Evolutionary conservation across 64 coral and sea anemone genomes (phyloP), one percentile per base, ranked within the genome.

Genomic region (Exaiptasia diaphana): DNA sequence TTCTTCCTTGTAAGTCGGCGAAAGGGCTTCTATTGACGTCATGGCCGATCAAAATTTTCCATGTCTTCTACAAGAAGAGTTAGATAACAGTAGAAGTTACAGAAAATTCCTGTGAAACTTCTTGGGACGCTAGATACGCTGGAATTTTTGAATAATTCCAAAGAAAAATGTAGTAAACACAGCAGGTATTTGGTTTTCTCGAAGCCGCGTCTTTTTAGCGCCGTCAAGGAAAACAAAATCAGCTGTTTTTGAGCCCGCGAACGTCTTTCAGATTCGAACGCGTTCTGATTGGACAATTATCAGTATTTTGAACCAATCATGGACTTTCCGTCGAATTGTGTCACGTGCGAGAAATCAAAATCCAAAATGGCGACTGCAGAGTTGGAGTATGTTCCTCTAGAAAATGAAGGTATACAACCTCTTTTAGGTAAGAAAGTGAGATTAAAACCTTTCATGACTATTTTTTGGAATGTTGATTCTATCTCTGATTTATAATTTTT

Each of bases 301-400:
- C 11, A 11, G 4, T 20, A 38, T 35, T 20, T 4, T 67, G 4
- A 59, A 53, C 59, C 84, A 87, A 87, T 78, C 60, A 78, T 17
- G 40, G 26, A n/a, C n/a, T n/a, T n/a, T n/a, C n/a, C n/a, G n/a
- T n/a, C n/a, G n/a, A n/a, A n/a, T n/a, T n/a, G 21, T 65, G 61
- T 65, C 61, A 65, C 61, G 61, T 65, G 61, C 21, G 22, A 20
- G 32, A 32, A 64, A 34, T 18, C 61, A 65, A 35, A 65, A 65
- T 53, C 61, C 41, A 87, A 87, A 50, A 87, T 87, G 84, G 84
- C 84, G 84, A 78, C 84, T 53, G 84, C 84, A 29, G 68, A 23
- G 42, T 43, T 87, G 31, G 62, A 76, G 32, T 87, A 78, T 55
- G 84, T 77, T 24, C 44, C 48, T 5, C 29, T 50, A 7, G 84